phyloP scores from a whole-genome alignment of 1,140 invertebrate species.

The Holcopasites calliopsidis region DNA sequence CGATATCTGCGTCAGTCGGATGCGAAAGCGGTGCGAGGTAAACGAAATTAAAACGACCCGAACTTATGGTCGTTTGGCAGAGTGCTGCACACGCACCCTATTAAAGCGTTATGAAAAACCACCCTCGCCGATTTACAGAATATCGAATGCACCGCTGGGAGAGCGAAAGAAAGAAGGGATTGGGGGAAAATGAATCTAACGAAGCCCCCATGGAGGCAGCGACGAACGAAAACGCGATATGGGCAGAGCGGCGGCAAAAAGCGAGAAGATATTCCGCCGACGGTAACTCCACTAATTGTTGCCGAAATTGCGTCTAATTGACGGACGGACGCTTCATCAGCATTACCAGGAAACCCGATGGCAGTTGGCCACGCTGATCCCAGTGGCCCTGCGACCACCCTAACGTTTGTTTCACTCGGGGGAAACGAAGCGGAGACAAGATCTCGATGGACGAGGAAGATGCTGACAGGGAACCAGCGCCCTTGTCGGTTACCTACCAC shows the following conservation, averaged over 20 bases:
- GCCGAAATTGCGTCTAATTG: constrained; percentile 59
- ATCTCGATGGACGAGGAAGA: constrained; percentile 9
- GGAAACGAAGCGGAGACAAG: neutral
- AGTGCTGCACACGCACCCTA: neutral
- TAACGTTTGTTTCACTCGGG: neutral
- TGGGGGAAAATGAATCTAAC: neutral
- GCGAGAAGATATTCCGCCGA: constrained; percentile 34
- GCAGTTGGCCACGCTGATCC: constrained; percentile 17
- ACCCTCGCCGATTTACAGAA: neutral
- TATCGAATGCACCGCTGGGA: neutral
- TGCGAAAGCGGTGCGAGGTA: neutral
- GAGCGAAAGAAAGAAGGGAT: constrained; percentile 1
- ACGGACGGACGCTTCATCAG: constrained; percentile 60
- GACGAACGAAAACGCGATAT: constrained; percentile 18
- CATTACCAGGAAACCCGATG: constrained; percentile 26
- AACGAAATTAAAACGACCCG: constrained; percentile 29
- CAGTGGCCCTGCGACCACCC: neutral
- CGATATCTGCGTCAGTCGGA: constrained; percentile 10
- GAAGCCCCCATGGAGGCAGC: neutral
- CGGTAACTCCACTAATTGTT: constrained; percentile 50
- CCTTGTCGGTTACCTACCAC: constrained; percentile 31
- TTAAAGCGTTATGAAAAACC: neutral
- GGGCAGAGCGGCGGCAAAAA: neutral
- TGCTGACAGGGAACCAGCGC: constrained; percentile 21
- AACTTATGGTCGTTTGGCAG: neutral